Evolutionary conservation across 2,888 invertebrate genomes (phyloP).

Genomic region (Endotricha flammealis): DNA sequence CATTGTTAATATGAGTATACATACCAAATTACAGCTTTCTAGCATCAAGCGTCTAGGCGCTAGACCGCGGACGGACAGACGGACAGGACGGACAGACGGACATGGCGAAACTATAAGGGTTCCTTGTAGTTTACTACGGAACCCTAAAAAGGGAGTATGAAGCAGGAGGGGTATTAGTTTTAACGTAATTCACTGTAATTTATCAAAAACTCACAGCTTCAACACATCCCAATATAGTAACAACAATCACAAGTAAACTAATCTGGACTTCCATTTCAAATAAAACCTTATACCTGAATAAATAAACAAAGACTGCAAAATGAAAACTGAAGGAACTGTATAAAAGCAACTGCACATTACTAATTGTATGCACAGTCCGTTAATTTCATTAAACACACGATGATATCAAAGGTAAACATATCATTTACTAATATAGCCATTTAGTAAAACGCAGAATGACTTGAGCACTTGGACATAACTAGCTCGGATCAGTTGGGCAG

Average conservation of each 20-base stretch:
- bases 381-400: conserved; percentile 2
- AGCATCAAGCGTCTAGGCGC: too few relatives aligned
- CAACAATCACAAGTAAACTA: conserved; percentile 1
- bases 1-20: too few relatives aligned
- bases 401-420: background rate
- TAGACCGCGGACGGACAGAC: too few relatives aligned
- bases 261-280: conserved; percentile 3
- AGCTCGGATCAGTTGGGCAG: too few relatives aligned
- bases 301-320: conserved; percentile 5
- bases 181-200: background rate
- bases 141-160: too few relatives aligned
- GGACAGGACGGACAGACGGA: too few relatives aligned
- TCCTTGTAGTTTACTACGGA: too few relatives aligned
- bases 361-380: conserved; percentile 1
- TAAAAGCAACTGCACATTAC: background rate
- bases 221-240: conserved; percentile 2
- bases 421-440: conserved; percentile 1
- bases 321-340: conserved; percentile 5
- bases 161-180: too few relatives aligned
- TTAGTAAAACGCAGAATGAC: too few relatives aligned
- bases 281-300: background rate
- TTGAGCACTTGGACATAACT: too few relatives aligned
- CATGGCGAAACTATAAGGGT: too few relatives aligned
- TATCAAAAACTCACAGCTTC: background rate
- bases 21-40: too few relatives aligned